Base-by-base conservation (phyloP, 2,113 vertebrate species). In the Dasyprocta punctata region DNA sequence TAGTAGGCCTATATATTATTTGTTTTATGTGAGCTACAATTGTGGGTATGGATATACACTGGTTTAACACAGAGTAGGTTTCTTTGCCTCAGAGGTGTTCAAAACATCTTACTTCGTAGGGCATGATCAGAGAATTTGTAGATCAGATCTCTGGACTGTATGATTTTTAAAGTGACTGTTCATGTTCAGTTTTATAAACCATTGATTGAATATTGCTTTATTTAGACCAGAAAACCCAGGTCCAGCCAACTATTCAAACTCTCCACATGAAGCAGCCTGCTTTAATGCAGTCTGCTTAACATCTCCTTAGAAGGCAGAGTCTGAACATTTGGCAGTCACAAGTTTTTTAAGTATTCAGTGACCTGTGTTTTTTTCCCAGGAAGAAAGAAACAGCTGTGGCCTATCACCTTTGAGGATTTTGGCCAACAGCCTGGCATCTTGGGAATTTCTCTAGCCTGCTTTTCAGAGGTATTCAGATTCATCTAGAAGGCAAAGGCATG, bases 361-460 rank as follows among this genome's bases (percentile, higher is more conserved):
- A 65, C 44, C 52, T 63, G 11, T 6, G 36, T 77, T 69, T 96
- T 87, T 92, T 85, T 38, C 67, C 77, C 33, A 69, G 52, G 49
- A 97, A 95, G 30, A 77, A 84, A 63, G 75, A 94, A 77, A 61
- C 88, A 83, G 86, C 86, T 90, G 75, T 67, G 75, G 38, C 7
- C 73, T 83, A 58, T 94, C 89, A 83, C 63, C 54, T 85, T 94
- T 92, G 86, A 95, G 49, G 38, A 83, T 54, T 96, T 95, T 92
- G 85, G 95, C 67, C 41, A 93, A 33, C 44, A 87, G 86, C 49
- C 84, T 93, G 67, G 81, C 41, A 90, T 92, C 56, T 92, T 81
- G 89, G 81, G 60, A 94, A 94, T 90, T 93, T 95, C 92, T 86
- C 80, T 44, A 56, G 58, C 52, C 47, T 93, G 84, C 75, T 71